phyloP scores from a whole-genome alignment of 2,888 invertebrate species.

The Gibbula magus region DNA sequence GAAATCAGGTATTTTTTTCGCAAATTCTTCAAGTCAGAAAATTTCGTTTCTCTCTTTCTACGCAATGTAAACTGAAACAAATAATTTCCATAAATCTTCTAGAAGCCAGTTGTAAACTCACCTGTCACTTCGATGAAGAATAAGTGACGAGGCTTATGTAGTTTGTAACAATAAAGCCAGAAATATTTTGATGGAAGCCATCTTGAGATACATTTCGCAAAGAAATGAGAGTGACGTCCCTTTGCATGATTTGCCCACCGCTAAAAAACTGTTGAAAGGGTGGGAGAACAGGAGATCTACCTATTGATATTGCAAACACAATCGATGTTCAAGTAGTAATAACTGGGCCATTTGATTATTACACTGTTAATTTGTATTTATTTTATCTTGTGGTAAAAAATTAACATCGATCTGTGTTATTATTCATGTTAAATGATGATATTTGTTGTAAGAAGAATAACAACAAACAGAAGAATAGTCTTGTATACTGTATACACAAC shows the following conservation, averaged over 20 bases:
- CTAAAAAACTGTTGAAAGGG: neutral
- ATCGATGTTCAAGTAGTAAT: neutral
- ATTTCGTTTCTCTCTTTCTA: too few relatives aligned
- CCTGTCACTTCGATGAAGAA: too few relatives aligned
- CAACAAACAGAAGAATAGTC: too few relatives aligned
- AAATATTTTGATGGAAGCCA: constrained; percentile 19
- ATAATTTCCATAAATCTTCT: too few relatives aligned
- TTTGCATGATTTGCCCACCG: neutral
- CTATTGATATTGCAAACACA: neutral
- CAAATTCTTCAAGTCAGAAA: too few relatives aligned
- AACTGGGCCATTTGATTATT: neutral
- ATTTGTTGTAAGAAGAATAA: too few relatives aligned
- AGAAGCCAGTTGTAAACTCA: too few relatives aligned
- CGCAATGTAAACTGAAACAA: too few relatives aligned
- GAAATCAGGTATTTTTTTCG: too few relatives aligned
- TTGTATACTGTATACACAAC: too few relatives aligned
- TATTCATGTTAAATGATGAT: neutral
- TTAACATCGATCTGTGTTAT: neutral
- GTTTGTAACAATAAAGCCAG: neutral
- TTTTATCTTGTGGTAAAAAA: neutral
- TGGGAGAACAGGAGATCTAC: neutral
- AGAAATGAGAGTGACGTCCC: neutral
- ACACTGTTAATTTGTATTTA: neutral
- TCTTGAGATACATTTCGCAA: neutral
- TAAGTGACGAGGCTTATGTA: neutral